Base-by-base conservation (phyloP, 2,888 invertebrate species). In the Pseudoips prasinana region DNA sequence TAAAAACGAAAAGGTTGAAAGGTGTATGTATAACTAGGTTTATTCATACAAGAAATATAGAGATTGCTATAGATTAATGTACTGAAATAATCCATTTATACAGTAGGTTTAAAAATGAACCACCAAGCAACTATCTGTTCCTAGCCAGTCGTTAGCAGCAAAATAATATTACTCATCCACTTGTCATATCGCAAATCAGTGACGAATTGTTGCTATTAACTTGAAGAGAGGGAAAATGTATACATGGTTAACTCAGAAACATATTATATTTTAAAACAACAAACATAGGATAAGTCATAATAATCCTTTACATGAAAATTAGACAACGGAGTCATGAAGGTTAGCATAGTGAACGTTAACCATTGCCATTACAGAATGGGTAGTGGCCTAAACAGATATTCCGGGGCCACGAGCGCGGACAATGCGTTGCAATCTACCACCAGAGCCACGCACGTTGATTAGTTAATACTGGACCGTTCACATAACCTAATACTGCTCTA, bases 301-400 rank as follows among this genome's bases (percentile, higher is more conserved):
- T 35, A 26, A 34, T 41, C 39, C 52, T 52, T 57, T 64, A 62
- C 65, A 63, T 59, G 63, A 61, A 65, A 69, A 67, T 55, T 58
- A 61, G 46, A 58, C 61, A 61, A 69, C 14, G 14, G 14, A 14
- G 14, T 14, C 14, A 5, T 14, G 14, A 69, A 75, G 72, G 71
- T 69, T 69, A 73, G 73, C 67, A 71, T 64, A 70, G 75, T 79
- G 77, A 74, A 64, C 76, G 73, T 60, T 71, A 77, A 74, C 78
- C 66, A 75, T 73, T 73, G 74, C 74, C 83, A 85, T 84, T 82
- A 85, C 74, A 76, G 82, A 67, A 69, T 74, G 76, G 79, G 75
- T 79, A 81, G 73, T 84, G 87, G 86, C 84, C 86, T 84, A 85
- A 84, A 82, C 86, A 85, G 87, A 87, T 87, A 87, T 87, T 87